Evolutionary conservation across 53 echinoderm and acorn worm genomes (phyloP).

Genomic region (Paelopatides confundens): DNA sequence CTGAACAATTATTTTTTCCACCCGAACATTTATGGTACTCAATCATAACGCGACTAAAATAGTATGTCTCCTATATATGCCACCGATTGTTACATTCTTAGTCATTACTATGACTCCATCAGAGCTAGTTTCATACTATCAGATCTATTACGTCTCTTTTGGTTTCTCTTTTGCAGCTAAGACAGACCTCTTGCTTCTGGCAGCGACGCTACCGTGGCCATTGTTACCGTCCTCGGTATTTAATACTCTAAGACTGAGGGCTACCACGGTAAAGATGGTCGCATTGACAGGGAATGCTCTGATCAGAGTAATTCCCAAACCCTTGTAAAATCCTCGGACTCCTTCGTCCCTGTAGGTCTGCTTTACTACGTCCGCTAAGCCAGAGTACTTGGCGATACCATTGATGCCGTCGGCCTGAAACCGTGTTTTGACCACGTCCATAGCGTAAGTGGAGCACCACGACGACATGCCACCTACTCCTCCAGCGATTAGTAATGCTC

Average conservation of each 20-base stretch:
- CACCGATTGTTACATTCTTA: no score
- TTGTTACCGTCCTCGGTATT: conserved; percentile 34
- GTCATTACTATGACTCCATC: no score
- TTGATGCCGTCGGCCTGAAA: conserved; percentile 85
- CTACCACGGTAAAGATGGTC: conserved; percentile 88
- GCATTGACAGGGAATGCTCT: conserved; percentile 98
- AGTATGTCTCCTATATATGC: no score
- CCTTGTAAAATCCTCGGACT: conserved; percentile 69
- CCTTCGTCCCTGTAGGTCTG: conserved; percentile 84
- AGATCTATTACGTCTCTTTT: not conserved
- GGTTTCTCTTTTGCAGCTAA: conserved; percentile 25
- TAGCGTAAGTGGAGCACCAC: conserved; percentile 74
- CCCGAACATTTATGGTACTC: no score
- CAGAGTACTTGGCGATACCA: conserved; percentile 76
- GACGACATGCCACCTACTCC: conserved; percentile 90
- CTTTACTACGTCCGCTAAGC: conserved; percentile 72
- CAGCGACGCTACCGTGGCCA: conserved; percentile 31
- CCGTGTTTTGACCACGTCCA: conserved; percentile 85
- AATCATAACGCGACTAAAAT: no score
- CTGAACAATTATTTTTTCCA: no score
- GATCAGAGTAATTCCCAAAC: conserved; percentile 84
- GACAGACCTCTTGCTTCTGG: conserved; percentile 6
- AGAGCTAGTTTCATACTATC: no score
- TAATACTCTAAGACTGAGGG: conserved; percentile 43
- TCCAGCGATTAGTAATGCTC: conserved; percentile 78